Conservation (phyloP, 2,113 vertebrate genomes). For the Sylvilagus bachmani region DNA sequence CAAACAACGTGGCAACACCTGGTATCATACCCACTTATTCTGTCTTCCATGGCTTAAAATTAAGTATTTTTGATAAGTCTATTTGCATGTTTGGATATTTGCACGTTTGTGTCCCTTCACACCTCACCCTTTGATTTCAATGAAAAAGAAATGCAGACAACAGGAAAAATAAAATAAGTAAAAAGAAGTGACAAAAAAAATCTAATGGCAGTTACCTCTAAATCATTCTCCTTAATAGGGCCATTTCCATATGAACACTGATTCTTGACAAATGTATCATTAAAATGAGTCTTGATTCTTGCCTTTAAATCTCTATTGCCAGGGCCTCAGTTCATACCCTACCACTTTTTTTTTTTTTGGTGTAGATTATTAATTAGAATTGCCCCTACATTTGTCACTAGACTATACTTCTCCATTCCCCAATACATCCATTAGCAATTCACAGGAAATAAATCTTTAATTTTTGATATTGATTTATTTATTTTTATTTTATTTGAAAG, state of each 20-base stretch:
- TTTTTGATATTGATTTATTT: no score
- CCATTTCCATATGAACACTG: not conserved
- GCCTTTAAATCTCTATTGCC: not conserved
- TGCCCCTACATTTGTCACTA: not conserved
- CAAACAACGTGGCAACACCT: not conserved
- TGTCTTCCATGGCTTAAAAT: not conserved
- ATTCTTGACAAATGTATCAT: not conserved
- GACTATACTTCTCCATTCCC: not conserved
- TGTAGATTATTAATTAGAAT: not conserved
- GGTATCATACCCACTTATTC: not conserved
- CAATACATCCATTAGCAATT: not conserved
- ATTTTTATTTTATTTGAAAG: no score
- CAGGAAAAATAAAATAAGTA: not conserved
- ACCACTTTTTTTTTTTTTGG: not conserved
- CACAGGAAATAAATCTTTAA: not conserved
- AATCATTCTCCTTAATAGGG: not conserved
- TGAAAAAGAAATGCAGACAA: not conserved
- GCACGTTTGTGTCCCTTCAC: not conserved
- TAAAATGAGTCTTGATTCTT: not conserved
- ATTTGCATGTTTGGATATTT: not conserved
- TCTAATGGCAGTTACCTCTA: not conserved
- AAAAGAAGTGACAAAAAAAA: not conserved
- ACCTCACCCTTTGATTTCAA: conserved; percentile 15
- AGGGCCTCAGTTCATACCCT: not conserved
- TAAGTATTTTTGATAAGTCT: not conserved